phyloP scores from a whole-genome alignment of 37 sponge, comb jelly and placozoan species.

The Spongia lamella region DNA sequence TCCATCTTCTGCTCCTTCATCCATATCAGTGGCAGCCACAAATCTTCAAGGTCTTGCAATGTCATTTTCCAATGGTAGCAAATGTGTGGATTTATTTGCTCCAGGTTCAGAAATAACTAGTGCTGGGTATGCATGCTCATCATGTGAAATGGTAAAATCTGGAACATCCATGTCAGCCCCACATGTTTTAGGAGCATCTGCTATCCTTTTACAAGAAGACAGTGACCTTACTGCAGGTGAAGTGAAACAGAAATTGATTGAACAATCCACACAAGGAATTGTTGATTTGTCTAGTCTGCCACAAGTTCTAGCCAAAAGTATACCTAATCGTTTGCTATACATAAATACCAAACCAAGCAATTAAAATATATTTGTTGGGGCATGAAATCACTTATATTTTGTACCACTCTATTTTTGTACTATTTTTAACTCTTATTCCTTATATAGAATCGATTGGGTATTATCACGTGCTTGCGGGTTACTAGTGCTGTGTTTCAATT shows the following conservation, averaged over 20 bases:
- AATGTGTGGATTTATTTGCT: conserved; percentile 72
- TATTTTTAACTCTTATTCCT: too few relatives aligned
- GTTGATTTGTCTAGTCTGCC: conserved; percentile 17
- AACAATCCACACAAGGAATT: conserved; percentile 35
- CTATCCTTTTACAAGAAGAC: conserved; percentile 38
- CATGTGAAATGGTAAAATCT: conserved; percentile 51
- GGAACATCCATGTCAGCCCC: conserved; percentile 85
- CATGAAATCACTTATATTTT: too few relatives aligned
- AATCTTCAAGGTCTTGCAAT: conserved; percentile 33
- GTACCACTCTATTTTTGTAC: too few relatives aligned
- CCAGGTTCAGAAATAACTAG: conserved; percentile 60
- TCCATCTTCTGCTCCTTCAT: conserved; percentile 53
- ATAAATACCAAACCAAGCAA: conserved; percentile 13
- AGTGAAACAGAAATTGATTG: conserved; percentile 40
- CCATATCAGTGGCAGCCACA: conserved; percentile 67
- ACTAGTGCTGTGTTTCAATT: too few relatives aligned
- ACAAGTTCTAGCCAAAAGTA: background rate
- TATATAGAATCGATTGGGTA: too few relatives aligned
- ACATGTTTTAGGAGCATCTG: conserved; percentile 72
- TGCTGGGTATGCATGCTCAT: conserved; percentile 40
- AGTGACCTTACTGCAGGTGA: conserved; percentile 26
- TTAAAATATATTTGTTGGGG: background rate
- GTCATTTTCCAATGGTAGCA: conserved; percentile 66
- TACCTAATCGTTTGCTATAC: conserved; percentile 68
- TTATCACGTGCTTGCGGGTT: too few relatives aligned